Conservation (phyloP, 2,113 vertebrate genomes). For the Paradoxurus hermaphroditus region DNA sequence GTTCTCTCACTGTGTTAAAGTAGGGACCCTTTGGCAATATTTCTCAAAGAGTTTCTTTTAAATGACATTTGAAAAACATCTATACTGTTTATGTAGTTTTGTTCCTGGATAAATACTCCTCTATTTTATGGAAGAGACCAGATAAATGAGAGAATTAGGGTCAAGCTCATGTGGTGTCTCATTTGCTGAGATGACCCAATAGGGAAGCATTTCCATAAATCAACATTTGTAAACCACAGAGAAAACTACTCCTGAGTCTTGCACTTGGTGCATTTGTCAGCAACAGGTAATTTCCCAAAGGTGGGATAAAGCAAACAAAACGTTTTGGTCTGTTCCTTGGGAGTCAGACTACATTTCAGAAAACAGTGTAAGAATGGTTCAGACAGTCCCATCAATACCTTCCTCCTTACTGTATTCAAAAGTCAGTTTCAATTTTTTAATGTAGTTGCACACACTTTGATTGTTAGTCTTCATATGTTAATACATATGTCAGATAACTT, state of each 20-base stretch:
- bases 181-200: not conserved
- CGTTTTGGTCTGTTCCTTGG: not conserved
- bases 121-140: not conserved
- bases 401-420: not conserved
- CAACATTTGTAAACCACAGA: not conserved
- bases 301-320: not conserved
- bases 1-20: not conserved
- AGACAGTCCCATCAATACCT: not conserved
- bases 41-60: constrained; percentile 10
- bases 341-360: not conserved
- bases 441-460: not conserved
- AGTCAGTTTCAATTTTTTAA: not conserved
- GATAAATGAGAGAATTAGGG: not conserved
- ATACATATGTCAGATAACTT: not conserved
- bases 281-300: not conserved
- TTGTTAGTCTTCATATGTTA: not conserved
- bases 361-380: not conserved
- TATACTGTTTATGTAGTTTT: not conserved
- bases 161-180: not conserved
- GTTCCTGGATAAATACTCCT: constrained; percentile 22
- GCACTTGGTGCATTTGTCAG: not conserved
- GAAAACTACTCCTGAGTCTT: not conserved
- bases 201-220: constrained; percentile 8
- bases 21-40: not conserved
- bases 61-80: constrained; percentile 20